phyloP scores from a whole-genome alignment of 2,113 vertebrate species.

The Xenopus borealis region DNA sequence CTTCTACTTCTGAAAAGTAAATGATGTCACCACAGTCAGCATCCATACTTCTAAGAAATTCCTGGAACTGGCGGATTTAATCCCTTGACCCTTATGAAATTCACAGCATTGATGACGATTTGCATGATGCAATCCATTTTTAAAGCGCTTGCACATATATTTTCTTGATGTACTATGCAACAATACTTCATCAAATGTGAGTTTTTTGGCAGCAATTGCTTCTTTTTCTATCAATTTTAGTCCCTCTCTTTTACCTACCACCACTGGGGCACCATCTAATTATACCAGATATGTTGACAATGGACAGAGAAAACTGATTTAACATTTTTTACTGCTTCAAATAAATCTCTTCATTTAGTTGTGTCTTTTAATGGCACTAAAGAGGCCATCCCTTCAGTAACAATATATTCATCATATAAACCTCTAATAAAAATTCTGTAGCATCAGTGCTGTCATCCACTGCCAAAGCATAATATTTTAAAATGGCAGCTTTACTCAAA shows the following conservation, averaged over 20 bases:
- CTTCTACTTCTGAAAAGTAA: not conserved
- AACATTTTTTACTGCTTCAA: constrained; percentile 44
- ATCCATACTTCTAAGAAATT: not conserved
- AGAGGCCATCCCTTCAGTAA: not conserved
- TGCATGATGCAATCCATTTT: not conserved
- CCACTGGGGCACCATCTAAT: not conserved
- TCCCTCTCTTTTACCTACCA: constrained; percentile 13
- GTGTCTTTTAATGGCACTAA: constrained; percentile 26
- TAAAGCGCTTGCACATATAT: not conserved
- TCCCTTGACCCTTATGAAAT: not conserved
- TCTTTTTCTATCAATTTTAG: constrained; percentile 48
- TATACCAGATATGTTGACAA: constrained; percentile 17
- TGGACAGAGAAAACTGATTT: constrained; percentile 42
- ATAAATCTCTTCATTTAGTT: constrained; percentile 45
- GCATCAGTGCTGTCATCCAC: constrained; percentile 55
- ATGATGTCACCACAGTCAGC: not conserved
- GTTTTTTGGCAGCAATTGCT: too few species aligned
- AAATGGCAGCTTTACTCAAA: constrained; percentile 33
- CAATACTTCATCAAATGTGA: constrained; percentile 43
- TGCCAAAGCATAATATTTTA: constrained; percentile 47
- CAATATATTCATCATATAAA: not conserved
- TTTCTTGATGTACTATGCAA: not conserved
- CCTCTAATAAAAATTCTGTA: constrained; percentile 4
- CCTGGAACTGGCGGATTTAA: not conserved
- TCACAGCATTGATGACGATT: not conserved